A percentile compares a stretch with the other conserved stretches of the same genome.
These are phyloP conservation scores for Erpobdella octoculata DNA, from an alignment of 2,888 invertebrate genomes.

Conservation along the genomic window DNA sequence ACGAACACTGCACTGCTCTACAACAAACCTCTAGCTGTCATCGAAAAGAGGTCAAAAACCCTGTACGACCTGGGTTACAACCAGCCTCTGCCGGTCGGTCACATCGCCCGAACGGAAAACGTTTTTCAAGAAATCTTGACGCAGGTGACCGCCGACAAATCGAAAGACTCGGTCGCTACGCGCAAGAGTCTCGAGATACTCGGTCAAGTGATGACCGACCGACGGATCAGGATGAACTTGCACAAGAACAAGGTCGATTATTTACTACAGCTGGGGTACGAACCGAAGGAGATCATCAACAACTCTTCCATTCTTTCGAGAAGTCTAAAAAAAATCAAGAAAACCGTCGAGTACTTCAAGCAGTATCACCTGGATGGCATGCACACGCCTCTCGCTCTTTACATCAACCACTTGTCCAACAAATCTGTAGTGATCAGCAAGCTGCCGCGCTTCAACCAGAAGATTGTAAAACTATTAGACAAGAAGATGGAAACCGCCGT, in stretches of 20 bases:
- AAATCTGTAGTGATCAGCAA: neutral
- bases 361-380: conserved; percentile 6
- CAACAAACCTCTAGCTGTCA: conserved; percentile 7
- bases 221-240: neutral
- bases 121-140: conserved; percentile 8
- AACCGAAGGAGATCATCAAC: neutral
- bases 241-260: conserved; percentile 24
- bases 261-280: conserved; percentile 17
- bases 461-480: neutral
- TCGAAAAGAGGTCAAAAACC: conserved; percentile 9
- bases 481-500: neutral
- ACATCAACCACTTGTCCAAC: neutral
- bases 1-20: conserved; percentile 20
- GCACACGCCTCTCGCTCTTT: neutral
- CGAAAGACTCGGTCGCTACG: neutral
- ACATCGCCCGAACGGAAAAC: conserved; percentile 4
- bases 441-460: neutral
- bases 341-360: conserved; percentile 5
- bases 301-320: neutral
- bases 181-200: neutral
- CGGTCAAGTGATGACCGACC: neutral
- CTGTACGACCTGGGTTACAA: conserved; percentile 3
- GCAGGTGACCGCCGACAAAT: no score
- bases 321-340: conserved; percentile 4
- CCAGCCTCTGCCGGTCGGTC: conserved; percentile 19